These are phyloP conservation scores for Lota lota DNA, from an alignment of 2,113 vertebrate species.

Conservation along the genomic window DNA sequence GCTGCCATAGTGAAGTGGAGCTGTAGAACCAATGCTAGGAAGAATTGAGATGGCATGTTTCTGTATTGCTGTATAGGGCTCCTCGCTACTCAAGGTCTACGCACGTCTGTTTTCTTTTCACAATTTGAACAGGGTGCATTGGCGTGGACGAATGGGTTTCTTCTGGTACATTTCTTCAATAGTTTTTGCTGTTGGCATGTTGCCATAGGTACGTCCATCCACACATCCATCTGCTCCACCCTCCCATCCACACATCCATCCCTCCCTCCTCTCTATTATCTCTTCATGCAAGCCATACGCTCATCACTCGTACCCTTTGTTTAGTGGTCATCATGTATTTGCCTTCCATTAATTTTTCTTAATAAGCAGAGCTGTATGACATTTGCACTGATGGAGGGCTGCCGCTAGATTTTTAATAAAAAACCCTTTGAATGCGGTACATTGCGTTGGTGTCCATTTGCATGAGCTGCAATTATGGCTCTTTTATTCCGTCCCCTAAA, in stretches of 20 bases:
- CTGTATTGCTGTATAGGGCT: not conserved
- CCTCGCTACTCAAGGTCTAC: not conserved
- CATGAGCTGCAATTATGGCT: not conserved
- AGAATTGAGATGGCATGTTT: not conserved
- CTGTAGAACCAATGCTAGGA: not conserved
- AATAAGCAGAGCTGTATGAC: slow-evolving; percentile 30
- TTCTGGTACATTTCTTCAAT: not conserved
- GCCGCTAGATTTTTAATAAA: slow-evolving; percentile 17
- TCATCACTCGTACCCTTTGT: slow-evolving; percentile 26
- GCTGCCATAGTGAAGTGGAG: not conserved
- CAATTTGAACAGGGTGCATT: not conserved
- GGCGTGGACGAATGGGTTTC: not conserved
- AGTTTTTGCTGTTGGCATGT: too few relatives aligned
- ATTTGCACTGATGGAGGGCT: slow-evolving; percentile 31
- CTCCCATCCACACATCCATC: not conserved
- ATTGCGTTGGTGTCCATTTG: slow-evolving; percentile 2
- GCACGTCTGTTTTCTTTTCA: not conserved
- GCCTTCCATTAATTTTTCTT: slow-evolving; percentile 31
- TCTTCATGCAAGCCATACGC: slow-evolving; percentile 32
- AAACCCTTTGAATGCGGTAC: slow-evolving; percentile 21
- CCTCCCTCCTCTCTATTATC: slow-evolving; percentile 33
- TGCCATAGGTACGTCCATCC: slow-evolving; percentile 4
- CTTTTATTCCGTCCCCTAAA: not conserved
- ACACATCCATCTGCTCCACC: slow-evolving; percentile 27
- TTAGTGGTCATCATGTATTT: slow-evolving; percentile 23